A percentile compares a stretch with the other conserved stretches of the same genome.
Conservation (phyloP, 2,888 invertebrate species). For the Kryphioiulus occultus region DNA sequence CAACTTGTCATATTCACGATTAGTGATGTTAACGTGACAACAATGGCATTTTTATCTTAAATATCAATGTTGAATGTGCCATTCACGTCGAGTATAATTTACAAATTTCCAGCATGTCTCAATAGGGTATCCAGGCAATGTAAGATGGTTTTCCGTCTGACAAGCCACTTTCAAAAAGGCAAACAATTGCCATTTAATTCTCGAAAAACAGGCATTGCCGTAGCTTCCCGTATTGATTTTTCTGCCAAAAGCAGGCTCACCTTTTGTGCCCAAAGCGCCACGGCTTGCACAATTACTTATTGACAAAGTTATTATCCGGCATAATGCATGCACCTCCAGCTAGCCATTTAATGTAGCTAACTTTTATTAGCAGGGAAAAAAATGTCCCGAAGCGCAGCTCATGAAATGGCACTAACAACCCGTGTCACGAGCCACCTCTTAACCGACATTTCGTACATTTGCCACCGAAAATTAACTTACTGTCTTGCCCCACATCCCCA, state of each 20-base stretch:
- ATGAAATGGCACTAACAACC: neutral
- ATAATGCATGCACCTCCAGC: slow-evolving; percentile 25
- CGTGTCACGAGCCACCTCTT: neutral
- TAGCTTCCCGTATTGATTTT: neutral
- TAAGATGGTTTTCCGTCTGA: neutral
- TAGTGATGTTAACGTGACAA: no score
- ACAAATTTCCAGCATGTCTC: no score
- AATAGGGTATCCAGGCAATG: no score
- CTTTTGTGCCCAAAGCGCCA: neutral
- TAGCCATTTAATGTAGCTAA: neutral
- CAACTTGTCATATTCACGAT: no score
- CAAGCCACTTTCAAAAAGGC: neutral
- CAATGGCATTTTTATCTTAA: no score
- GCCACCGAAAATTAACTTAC: slow-evolving; percentile 21
- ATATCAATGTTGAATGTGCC: no score
- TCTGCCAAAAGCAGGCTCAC: neutral
- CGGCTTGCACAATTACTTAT: neutral
- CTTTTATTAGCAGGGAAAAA: slow-evolving; percentile 3
- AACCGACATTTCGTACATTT: neutral
- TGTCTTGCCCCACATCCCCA: neutral
- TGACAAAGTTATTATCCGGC: slow-evolving; percentile 15
- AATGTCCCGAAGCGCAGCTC: neutral
- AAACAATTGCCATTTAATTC: slow-evolving; percentile 3
- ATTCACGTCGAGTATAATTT: no score
- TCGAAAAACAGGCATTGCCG: neutral